A percentile compares a stretch with the other conserved stretches of the same genome.
phyloP scores from a whole-genome alignment of 2,888 invertebrate species.

The Alentia gelatinosa region DNA sequence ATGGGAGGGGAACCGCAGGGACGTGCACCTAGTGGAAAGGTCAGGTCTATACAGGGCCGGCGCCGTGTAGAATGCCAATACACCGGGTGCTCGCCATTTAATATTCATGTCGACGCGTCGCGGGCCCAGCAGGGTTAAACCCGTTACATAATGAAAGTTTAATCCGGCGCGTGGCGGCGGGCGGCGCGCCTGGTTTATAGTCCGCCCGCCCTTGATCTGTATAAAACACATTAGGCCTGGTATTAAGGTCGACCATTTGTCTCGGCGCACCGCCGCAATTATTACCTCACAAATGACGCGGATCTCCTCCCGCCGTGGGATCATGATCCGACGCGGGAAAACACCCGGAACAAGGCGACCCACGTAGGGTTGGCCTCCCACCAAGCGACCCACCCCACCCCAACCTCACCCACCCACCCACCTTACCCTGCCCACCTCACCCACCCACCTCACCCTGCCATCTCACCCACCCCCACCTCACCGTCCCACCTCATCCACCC shows the following conservation, averaged over 20 bases:
- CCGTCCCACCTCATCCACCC: too few relatives aligned
- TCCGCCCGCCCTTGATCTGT: not conserved
- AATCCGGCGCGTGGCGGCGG: not conserved
- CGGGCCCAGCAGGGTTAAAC: not conserved
- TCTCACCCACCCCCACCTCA: too few relatives aligned
- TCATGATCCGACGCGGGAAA: too few relatives aligned
- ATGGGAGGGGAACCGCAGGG: not conserved
- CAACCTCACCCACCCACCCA: too few relatives aligned
- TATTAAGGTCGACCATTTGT: not conserved
- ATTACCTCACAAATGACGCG: not conserved
- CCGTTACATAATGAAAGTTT: conserved; percentile 36
- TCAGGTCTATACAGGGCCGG: not conserved
- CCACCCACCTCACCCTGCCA: too few relatives aligned
- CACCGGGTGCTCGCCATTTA: not conserved
- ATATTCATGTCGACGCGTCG: not conserved
- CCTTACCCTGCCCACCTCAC: too few relatives aligned
- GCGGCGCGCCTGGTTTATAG: not conserved
- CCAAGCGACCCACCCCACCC: too few relatives aligned
- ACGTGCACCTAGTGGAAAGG: conserved; percentile 11
- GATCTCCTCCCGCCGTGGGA: too few relatives aligned
- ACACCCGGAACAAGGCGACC: too few relatives aligned
- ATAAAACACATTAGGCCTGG: not conserved
- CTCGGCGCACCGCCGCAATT: not conserved
- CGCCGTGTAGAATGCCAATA: conserved; percentile 1
- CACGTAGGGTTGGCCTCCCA: too few relatives aligned